Evolutionary conservation across 1,140 invertebrate species (phyloP).

Genomic region (Brachionus koreanus): DNA sequence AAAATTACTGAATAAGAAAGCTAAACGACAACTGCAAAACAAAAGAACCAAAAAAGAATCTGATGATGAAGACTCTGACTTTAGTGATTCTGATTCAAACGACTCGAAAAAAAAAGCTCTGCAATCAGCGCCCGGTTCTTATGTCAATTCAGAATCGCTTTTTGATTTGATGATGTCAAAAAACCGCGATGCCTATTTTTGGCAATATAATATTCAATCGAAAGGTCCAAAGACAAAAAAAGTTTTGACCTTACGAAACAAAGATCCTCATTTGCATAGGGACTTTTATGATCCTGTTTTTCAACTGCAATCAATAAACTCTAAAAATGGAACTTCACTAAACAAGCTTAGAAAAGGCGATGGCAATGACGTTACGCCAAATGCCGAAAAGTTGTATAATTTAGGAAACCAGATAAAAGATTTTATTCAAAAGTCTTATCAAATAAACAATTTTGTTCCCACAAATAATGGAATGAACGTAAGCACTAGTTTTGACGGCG

Average conservation of each 20-base stretch:
- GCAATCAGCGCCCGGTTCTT: constrained; percentile 4
- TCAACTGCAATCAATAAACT: constrained; percentile 59
- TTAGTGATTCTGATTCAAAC: constrained; percentile 16
- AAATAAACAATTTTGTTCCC: constrained; percentile 4
- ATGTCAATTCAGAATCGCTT: neutral
- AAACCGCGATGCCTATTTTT: constrained; percentile 68
- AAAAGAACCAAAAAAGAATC: neutral
- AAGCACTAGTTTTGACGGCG: neutral
- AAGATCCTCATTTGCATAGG: constrained; percentile 82
- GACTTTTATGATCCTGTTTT: constrained; percentile 83
- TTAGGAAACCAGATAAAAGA: constrained; percentile 42
- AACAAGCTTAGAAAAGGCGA: constrained; percentile 90
- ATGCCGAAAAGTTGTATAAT: constrained; percentile 67
- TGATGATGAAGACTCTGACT: constrained; percentile 13
- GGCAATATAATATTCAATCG: constrained; percentile 97
- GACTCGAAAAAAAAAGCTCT: neutral
- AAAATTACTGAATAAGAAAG: neutral
- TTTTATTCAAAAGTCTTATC: constrained; percentile 44
- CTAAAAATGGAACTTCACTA: neutral
- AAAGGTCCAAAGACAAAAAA: constrained; percentile 81
- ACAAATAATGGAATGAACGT: neutral
- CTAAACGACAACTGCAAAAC: neutral
- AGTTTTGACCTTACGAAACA: constrained; percentile 57
- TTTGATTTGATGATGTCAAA: constrained; percentile 39
- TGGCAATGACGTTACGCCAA: constrained; percentile 92